A percentile compares a stretch with the other conserved stretches of the same genome.
Evolutionary conservation across 2,888 invertebrate genomes (phyloP).

Genomic region (Drosophila diplacantha): DNA sequence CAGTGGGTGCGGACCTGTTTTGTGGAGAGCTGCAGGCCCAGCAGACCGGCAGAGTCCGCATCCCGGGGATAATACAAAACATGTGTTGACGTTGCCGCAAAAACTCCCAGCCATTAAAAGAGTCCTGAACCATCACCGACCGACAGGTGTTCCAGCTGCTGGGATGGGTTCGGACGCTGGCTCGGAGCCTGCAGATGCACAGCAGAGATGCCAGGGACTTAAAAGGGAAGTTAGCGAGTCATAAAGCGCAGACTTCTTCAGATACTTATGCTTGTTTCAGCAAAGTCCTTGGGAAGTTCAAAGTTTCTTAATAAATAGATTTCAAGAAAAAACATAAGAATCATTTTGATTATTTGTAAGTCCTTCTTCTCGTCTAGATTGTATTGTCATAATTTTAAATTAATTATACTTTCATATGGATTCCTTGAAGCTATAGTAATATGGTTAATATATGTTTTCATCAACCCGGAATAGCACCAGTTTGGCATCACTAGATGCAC

Average conservation of each 20-base stretch:
- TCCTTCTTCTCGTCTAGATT: not conserved
- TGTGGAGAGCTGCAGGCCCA: not conserved
- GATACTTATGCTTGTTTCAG: not conserved
- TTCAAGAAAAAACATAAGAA: not conserved
- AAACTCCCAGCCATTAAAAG: constrained; percentile 42
- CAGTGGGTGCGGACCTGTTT: constrained; percentile 10
- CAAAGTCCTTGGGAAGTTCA: not conserved
- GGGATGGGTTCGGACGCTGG: constrained; percentile 12
- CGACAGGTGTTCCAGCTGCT: constrained; percentile 32
- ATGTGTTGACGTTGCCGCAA: constrained; percentile 65
- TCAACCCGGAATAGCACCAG: not conserved
- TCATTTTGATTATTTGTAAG: not conserved
- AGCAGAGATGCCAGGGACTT: constrained; percentile 18
- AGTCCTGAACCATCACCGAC: constrained; percentile 13
- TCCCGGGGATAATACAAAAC: constrained; percentile 54
- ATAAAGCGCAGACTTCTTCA: not conserved
- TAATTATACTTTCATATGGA: not conserved
- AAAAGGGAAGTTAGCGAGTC: not conserved
- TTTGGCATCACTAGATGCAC: constrained; percentile 19
- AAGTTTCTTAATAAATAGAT: not conserved
- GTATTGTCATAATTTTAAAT: not conserved
- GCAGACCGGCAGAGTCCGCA: constrained; percentile 21
- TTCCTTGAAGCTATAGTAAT: not conserved
- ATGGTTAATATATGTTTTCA: not conserved
- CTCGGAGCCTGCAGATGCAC: constrained; percentile 15